Base-by-base conservation (phyloP, 2,888 invertebrate genomes). In the Gryllus longicercus region DNA sequence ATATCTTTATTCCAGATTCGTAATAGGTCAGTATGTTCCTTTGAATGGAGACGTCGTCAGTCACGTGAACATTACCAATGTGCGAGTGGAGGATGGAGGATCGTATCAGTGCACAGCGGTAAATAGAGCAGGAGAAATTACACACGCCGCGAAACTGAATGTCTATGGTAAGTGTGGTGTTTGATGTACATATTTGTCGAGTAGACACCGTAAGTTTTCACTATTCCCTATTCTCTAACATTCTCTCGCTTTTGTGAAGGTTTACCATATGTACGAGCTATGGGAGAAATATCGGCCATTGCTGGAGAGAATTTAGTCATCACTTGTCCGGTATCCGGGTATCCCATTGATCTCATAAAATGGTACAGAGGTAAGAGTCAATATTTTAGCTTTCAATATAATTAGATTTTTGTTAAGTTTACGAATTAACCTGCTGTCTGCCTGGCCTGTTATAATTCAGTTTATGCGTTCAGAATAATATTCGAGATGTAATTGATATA, bases 1-100 rank as follows among this genome's bases (percentile, higher is more conserved):
- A n/a, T n/a, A n/a, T n/a, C n/a, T n/a, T n/a, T n/a, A n/a, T n/a
- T n/a, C n/a, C n/a, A n/a, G n/a, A n/a, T n/a, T n/a, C n/a, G n/a
- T n/a, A n/a, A n/a, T n/a, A n/a, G n/a, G n/a, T n/a, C n/a, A n/a
- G n/a, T n/a, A n/a, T n/a, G n/a, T n/a, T n/a, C n/a, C n/a, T n/a
- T n/a, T n/a, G n/a, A 84, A 85, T 50, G 85, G 85, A 74, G 85
- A 85, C 80, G 85, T 85, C 75, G 84, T 85, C 51, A 85, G 85
- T 50, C 84, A 85, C 81, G 85, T 86, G 11, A 86, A 86, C 82
- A 85, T 86, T 79, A 85, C 83, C 79, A 82, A 82, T 18, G 84
- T 84, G 21, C 82, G 83, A n/a, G 83, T 84, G 38, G 84, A 85
- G 81, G 86, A 86, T 79, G 85, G 85, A 23, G 86, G 86, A 2